Conservation (phyloP, 2,797 vertebrate species). For the Danio jaintianensis region DNA sequence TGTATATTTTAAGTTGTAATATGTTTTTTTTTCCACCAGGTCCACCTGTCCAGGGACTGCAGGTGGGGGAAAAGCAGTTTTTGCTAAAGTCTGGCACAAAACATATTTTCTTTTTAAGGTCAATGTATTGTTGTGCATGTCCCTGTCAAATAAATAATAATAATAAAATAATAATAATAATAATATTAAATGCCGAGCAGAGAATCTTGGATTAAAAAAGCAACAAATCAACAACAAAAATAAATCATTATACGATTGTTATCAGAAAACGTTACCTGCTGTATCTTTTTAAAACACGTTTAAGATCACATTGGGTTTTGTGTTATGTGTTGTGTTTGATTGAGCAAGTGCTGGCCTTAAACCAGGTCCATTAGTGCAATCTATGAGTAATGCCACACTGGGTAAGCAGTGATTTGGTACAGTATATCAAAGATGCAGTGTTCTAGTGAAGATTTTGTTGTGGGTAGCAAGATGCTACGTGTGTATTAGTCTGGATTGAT, state of each 20-base stretch:
- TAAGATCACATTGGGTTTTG: neutral
- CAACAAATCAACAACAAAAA: neutral
- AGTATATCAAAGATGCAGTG: neutral
- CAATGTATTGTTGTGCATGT: too few relatives aligned
- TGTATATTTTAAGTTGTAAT: too few relatives aligned
- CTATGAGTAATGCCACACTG: slow-evolving; percentile 13
- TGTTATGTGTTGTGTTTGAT: slow-evolving; percentile 7
- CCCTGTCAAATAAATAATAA: too few relatives aligned
- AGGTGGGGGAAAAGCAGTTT: too few relatives aligned
- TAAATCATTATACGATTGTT: neutral
- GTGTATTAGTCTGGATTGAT: neutral
- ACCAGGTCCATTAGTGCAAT: slow-evolving; percentile 6
- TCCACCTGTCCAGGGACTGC: too few relatives aligned
- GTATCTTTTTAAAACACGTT: neutral
- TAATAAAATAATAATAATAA: too few relatives aligned
- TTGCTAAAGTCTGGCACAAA: too few relatives aligned
- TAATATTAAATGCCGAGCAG: neutral
- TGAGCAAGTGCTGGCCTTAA: slow-evolving; percentile 16
- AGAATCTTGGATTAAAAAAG: neutral
- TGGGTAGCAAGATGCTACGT: neutral
- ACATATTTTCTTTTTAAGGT: too few relatives aligned
- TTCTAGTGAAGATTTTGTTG: neutral
- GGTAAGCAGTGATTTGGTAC: neutral
- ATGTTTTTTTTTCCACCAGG: too few relatives aligned
- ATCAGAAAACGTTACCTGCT: neutral